Percentiles rank a stretch among this genome's conserved stretches.
Evolutionary conservation across 2,797 vertebrate species (phyloP).

Genomic region (Halcyon smyrnensis): DNA sequence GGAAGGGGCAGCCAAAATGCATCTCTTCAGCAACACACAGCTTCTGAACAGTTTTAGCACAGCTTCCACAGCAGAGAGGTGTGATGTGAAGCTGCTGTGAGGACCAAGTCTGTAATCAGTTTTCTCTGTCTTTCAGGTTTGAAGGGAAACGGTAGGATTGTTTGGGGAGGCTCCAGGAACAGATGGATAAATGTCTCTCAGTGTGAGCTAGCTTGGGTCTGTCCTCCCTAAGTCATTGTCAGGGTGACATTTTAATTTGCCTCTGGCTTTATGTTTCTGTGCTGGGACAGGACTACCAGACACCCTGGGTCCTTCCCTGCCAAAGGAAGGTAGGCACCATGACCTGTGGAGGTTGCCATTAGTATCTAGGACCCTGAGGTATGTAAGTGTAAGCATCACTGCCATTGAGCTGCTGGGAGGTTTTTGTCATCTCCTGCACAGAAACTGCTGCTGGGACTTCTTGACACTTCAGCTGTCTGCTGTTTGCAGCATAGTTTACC

Average conservation of each 20-base stretch:
- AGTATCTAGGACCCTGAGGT: background rate
- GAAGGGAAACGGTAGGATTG: background rate
- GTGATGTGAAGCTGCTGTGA: conserved; percentile 21
- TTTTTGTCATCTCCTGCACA: background rate
- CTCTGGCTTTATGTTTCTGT: background rate
- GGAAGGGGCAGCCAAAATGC: background rate
- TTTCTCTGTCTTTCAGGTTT: background rate
- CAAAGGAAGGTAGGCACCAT: accelerated
- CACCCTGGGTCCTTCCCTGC: accelerated
- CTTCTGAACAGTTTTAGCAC: background rate
- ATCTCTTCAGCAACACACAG: background rate
- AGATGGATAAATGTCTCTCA: background rate
- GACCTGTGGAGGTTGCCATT: background rate
- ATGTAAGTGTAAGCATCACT: background rate
- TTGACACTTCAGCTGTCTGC: background rate
- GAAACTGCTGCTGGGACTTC: background rate
- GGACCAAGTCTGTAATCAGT: conserved; percentile 8
- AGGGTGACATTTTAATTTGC: background rate
- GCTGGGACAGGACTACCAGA: background rate
- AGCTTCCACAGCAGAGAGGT: conserved; percentile 8
- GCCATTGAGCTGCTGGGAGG: background rate
- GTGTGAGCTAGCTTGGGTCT: background rate
- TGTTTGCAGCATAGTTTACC: background rate
- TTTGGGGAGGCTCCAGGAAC: background rate
- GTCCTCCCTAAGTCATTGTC: background rate